These are phyloP conservation scores for Bolinopsis microptera DNA, from an alignment of 37 sponge, comb jelly and placozoan genomes.

Conservation along the genomic window DNA sequence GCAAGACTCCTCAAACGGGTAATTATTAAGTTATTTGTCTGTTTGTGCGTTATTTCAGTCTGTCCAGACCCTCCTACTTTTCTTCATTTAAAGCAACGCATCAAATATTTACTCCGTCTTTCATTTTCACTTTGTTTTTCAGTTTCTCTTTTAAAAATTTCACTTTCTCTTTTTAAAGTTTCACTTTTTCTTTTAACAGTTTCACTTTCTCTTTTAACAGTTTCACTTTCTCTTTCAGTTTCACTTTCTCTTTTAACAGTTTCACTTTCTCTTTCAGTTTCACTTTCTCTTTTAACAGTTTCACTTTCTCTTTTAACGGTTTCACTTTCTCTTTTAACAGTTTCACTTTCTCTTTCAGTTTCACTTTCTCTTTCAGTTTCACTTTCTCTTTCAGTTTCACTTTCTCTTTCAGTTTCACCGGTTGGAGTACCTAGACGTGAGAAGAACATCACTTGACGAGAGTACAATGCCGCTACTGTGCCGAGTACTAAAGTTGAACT, in stretches of 20 bases:
- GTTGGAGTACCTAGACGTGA: constrained; percentile 39
- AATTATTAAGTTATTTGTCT: neutral
- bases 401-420: constrained; percentile 30
- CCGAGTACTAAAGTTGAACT: constrained; percentile 22
- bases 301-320: neutral
- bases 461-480: constrained; percentile 47
- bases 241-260: no score
- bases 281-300: no score
- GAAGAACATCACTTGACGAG: constrained; percentile 13
- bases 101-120: neutral
- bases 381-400: neutral
- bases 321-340: neutral
- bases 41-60: neutral
- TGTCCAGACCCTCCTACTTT: no score
- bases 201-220: neutral
- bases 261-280: neutral
- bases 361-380: neutral
- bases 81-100: no score
- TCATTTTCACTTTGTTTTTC: neutral
- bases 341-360: neutral
- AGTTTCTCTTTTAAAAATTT: neutral
- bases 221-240: neutral
- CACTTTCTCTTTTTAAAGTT: no score
- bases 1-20: constrained; percentile 47
- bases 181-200: neutral